Evolutionary conservation across 1,140 invertebrate genomes (phyloP), one percentile per base, ranked within the genome.

Genomic region (Hyles vespertilio): DNA sequence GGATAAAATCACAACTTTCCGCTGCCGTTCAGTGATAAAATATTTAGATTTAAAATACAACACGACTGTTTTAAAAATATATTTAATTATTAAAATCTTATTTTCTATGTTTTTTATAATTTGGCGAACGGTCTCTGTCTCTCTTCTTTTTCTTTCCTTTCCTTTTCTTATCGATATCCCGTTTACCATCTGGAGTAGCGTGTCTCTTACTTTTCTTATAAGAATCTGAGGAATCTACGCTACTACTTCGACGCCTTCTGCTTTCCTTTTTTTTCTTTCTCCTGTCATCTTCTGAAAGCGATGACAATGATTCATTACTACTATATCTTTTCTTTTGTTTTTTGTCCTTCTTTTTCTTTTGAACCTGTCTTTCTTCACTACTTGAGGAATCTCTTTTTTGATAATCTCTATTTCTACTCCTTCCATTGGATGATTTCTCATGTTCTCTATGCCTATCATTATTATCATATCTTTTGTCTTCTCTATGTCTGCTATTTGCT

Each of bases 131-230:
- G 75, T 88, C 87, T 60, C 86, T 75, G 51, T 90, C 89, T 57
- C 87, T 73, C 60, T 87, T 89, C 76, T 89, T 90, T 71, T 89
- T 90, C 60, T 89, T 89, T 0, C 89, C 86, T 72, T 89, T 90
- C 52, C 87, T 74, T 67, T 90, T 90, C 65, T 89, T 89, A 66
- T 90, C 87, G 58, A 83, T 89, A 66, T 89, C 87, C 66, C 77
- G 72, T 57, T 81, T 86, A 48, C 67, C 76, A 59, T 82, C 76
- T 51, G 73, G 64, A 33, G 65, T 69, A n/a, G 67, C 72, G 56
- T 67, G 74, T 62, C 59, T 72, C 47, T 72, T 78, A 43, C 69
- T 74, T 55, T 75, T 80, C 51, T 71, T 64, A 36, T 63, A 43
- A 1, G 58, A 65, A 7, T 70, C 59, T 7, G 54, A 56, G 4